Conservation (phyloP, 2,888 invertebrate species). For the Lysandra bellargus region DNA sequence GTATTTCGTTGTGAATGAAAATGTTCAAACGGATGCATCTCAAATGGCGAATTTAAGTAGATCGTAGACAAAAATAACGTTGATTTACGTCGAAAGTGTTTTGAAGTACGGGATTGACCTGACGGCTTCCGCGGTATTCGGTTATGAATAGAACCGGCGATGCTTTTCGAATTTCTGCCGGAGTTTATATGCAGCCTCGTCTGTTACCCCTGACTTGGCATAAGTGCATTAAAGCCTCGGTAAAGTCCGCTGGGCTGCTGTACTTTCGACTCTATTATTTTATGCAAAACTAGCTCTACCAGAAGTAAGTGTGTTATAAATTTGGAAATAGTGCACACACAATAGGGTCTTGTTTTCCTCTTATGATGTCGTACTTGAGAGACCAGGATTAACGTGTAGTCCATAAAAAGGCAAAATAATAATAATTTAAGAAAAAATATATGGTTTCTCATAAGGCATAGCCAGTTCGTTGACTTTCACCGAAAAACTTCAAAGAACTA, state of each 20-base stretch:
- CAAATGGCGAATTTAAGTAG: slow-evolving; percentile 36
- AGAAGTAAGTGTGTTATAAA: slow-evolving; percentile 58
- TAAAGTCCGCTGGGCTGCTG: slow-evolving; percentile 47
- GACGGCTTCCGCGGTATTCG: slow-evolving; percentile 40
- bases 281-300: slow-evolving; percentile 64
- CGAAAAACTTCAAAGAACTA: background rate
- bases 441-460: background rate
- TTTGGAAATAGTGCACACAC: slow-evolving; percentile 49
- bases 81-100: slow-evolving; percentile 26
- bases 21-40: slow-evolving; percentile 38
- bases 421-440: background rate
- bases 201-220: slow-evolving; percentile 52
- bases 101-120: slow-evolving; percentile 37
- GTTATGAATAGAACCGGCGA: slow-evolving; percentile 47
- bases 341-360: slow-evolving; percentile 57
- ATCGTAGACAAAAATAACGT: background rate
- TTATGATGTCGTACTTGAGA: slow-evolving; percentile 37
- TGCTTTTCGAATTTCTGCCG: slow-evolving; percentile 48
- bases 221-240: slow-evolving; percentile 66
- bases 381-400: background rate
- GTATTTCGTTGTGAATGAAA: slow-evolving; percentile 32
- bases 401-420: background rate
- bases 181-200: slow-evolving; percentile 52
- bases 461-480: background rate
- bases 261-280: slow-evolving; percentile 59